Evolutionary conservation across 2,888 invertebrate species (phyloP), one percentile per base, ranked within the genome.

Genomic region (Sphaerophoria rueppellii): DNA sequence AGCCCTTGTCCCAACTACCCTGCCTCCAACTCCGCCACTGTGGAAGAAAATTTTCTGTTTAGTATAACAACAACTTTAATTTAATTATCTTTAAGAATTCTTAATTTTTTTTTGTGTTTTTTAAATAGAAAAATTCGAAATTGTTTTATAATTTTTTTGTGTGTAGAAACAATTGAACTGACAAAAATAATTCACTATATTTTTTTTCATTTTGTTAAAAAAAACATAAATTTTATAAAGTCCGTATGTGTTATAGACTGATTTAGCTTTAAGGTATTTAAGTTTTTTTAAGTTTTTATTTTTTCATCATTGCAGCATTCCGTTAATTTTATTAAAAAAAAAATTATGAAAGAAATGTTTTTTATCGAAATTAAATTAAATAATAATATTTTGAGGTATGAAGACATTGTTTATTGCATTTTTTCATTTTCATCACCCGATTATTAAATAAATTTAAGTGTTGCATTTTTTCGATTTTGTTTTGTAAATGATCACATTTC

Each of bases 41-140:
- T 95, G 95, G 95, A 94, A 94, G 89, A 94, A 93, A 90, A 87
- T 94, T 63, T 92, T 94, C 79, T 94, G 94, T 90, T 89, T 94
- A 89, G 91, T 89, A 77, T 91, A 87, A 90, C 58, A 48, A 7
- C 40, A 40, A 24, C 11, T 43, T 40, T 58, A 9, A 40, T 54
- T 67, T 67, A 35, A 0, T 65, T 65, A 55, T 12, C 6, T 24
- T 43, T 12, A 24, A 60, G 12, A 43, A 7, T 40, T 40, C 0
- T 40, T 40, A 40, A 6, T 43, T 43, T 43, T 43, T 43, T 9
- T 43, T 43, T 43, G 11, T 37, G 11, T 37, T 67, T 65, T 16
- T 6, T 40, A 54, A 14, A 40, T 79, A 79, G 72, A 7, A 14
- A 67, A 67, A 58, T 73, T 72, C 35, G 40, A 32, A 57, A 65